A percentile compares a stretch with the other conserved stretches of the same genome.
These are phyloP conservation scores for Ellobius talpinus DNA, from an alignment of 2,113 vertebrate species.

Conservation along the genomic window DNA sequence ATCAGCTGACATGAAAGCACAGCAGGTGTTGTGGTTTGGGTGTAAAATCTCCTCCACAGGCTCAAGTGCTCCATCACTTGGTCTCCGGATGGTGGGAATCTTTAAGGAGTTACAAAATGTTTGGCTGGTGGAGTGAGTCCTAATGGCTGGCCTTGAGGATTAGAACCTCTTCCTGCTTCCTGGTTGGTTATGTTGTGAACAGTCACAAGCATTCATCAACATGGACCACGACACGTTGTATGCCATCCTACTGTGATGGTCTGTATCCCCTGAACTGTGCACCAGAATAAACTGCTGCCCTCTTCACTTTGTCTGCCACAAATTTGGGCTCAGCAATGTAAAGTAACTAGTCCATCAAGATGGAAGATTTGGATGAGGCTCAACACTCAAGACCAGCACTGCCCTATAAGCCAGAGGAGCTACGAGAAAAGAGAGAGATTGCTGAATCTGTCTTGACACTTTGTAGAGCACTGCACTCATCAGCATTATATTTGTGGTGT, in stretches of 20 bases:
- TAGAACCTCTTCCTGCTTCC: neutral
- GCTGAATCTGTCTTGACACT: neutral
- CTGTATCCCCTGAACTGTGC: neutral
- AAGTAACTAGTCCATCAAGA: neutral
- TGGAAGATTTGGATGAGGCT: neutral
- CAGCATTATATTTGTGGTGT: neutral
- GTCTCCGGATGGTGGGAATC: neutral
- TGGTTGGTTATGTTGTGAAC: neutral
- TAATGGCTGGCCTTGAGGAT: neutral
- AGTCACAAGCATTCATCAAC: neutral
- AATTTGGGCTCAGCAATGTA: neutral
- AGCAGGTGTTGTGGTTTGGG: neutral
- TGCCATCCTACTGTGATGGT: too few relatives aligned
- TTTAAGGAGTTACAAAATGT: neutral
- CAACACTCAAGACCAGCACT: neutral
- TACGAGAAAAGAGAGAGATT: neutral
- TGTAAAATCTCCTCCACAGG: neutral
- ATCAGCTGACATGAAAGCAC: neutral
- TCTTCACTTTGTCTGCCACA: neutral
- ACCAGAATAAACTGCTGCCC: neutral
- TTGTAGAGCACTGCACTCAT: neutral
- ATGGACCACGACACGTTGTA: neutral
- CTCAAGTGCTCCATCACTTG: neutral
- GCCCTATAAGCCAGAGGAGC: neutral
- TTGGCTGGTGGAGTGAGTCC: neutral